Percentiles rank a stretch among this genome's conserved stretches.
Conservation (phyloP, 2,797 vertebrate species). For the Enteromius fasciolatus region DNA sequence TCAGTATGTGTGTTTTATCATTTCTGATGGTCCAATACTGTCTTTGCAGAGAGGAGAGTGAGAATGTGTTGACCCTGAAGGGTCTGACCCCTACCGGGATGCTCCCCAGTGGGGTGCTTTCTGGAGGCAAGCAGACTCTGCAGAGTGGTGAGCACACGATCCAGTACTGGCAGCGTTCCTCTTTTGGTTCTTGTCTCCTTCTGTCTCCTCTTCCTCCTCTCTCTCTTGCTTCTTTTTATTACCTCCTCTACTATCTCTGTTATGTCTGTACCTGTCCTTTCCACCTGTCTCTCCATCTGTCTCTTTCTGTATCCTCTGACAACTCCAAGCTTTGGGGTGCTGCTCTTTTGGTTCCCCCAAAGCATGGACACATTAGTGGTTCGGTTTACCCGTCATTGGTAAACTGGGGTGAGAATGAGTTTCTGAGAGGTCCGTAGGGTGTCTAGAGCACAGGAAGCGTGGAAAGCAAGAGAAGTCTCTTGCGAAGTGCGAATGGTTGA, state of each 20-base stretch:
- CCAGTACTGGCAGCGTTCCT: constrained; percentile 25
- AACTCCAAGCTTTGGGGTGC: constrained; percentile 61
- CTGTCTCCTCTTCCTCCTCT: constrained; percentile 40
- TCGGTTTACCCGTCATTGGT: constrained; percentile 52
- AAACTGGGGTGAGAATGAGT: constrained; percentile 59
- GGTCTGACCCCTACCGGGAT: constrained; percentile 85
- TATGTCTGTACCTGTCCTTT: constrained; percentile 50
- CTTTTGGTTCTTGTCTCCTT: constrained; percentile 41
- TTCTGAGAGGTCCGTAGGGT: constrained; percentile 28
- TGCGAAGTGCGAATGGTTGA: constrained; percentile 41
- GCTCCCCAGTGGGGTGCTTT: constrained; percentile 84
- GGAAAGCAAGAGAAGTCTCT: constrained; percentile 20
- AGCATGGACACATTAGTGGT: constrained; percentile 58
- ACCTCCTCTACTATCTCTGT: constrained; percentile 17
- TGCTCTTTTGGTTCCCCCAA: constrained; percentile 56
- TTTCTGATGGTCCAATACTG: constrained; percentile 10
- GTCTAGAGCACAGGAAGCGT: constrained; percentile 2
- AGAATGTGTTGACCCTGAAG: constrained; percentile 86
- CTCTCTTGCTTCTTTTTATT: constrained; percentile 15
- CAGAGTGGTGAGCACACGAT: constrained; percentile 79
- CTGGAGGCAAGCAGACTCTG: constrained; percentile 84
- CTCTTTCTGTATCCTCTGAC: constrained; percentile 59
- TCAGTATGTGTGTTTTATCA: background rate
- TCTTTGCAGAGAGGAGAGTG: constrained; percentile 83
- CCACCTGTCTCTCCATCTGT: constrained; percentile 52